Base-by-base conservation (phyloP, 2,888 invertebrate genomes). In the Pterostichus niger region DNA sequence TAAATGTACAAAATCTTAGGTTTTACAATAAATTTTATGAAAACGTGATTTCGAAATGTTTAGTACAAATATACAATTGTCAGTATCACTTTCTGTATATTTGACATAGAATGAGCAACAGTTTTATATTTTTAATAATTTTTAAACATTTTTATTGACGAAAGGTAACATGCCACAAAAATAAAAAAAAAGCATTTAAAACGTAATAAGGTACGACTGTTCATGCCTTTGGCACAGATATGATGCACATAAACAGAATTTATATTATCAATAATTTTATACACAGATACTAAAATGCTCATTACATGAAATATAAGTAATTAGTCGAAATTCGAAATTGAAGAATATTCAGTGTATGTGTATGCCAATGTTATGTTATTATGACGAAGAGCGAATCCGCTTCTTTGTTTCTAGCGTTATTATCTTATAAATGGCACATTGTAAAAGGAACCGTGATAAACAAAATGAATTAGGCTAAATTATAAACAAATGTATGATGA, bases 161-260 rank as follows among this genome's bases (percentile, higher is more conserved):
- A 76, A 82, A 82, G 82, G 82, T 82, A 82, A 82, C 76, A 82
- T 75, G 44, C 71, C 71, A 82, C 82, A 82, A 76, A 31, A 46
- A 73, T 15, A 24, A 61, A 82, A 61, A n/a, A 76, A 64, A 82
- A 76, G 76, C 73, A 59, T 73, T 13, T 73, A 82, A 82, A 82
- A 82, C 54, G 59, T 82, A 76, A 82, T 82, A 82, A 82, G 61
- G 82, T 82, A 82, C 82, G 82, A 75, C 40, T 82, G 82, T 86
- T 85, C 83, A 86, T 87, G 87, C 87, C 87, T 87, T 87, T 87
- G 87, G 87, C 87, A 87, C 87, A 86, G 85, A 86, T 85, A 85
- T 49, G 64, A 76, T 75, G 52, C 49, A 76, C 46, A 76, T 64
- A 64, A 76, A 76, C 82, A 82, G 59, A 76, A 75, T 54, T 75